Evolutionary conservation across 1,140 invertebrate genomes (phyloP), one percentile per base, ranked within the genome.

Genomic region (Macrocentrus cingulum): DNA sequence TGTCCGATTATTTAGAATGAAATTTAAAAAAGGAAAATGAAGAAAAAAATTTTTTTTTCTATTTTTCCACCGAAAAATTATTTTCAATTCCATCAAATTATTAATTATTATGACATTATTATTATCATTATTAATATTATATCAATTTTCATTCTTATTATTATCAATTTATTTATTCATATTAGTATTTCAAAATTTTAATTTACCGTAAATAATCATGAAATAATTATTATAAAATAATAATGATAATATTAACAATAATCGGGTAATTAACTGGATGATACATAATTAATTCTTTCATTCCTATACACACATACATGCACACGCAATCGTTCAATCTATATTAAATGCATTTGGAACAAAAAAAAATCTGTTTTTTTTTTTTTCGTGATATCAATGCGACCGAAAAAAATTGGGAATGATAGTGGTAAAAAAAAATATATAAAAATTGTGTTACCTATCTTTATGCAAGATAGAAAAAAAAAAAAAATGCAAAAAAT

Each of bases 291-390:
- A 45, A 45, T 45, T 55, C 34, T 42, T 48, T 56, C 39, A 41
- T 18, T 67, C 57, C 50, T 61, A 66, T 41, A 59, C 59, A 42
- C 64, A 63, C 56, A 63, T 29, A 56, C 37, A 62, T 48, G 56
- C 56, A 57, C 46, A 50, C 50, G 41, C 45, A 57, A 41, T 45
- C 42, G n/a, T 60, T 49, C 45, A 32, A 39, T 62, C 53, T 61
- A 60, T 67, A 63, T n/a, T 65, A 69, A 70, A 71, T 70, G 67
- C 66, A 69, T 69, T 48, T 66, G 69, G 64, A 72, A 70, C n/a
- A n/a, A n/a, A n/a, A n/a, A n/a, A n/a, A n/a, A n/a, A n/a, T n/a
- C 70, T 62, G 7, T 39, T 50, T 25, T 19, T 9, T 36, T 39
- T 56, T 20, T 22, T 5, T 7, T 3, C 23, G 60, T 56, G 50